phyloP scores from a whole-genome alignment of 2,797 vertebrate genomes.

The Sebastes alutus region DNA sequence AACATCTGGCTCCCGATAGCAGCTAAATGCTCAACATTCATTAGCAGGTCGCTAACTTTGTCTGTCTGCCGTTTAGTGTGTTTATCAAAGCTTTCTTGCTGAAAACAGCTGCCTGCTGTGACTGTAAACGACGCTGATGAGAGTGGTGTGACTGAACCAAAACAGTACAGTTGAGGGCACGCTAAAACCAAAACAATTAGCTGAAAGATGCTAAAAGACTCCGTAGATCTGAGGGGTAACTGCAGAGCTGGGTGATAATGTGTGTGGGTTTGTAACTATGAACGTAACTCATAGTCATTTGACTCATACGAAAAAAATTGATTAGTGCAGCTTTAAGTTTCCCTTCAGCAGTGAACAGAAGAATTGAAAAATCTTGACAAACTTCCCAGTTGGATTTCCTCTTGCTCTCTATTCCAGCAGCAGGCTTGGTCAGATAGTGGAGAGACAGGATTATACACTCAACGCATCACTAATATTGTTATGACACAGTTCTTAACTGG shows the following conservation, averaged over 20 bases:
- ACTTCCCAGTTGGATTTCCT: conserved; percentile 51
- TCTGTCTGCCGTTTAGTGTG: not conserved
- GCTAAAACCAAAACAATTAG: not conserved
- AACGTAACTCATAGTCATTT: not conserved
- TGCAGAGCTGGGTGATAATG: not conserved
- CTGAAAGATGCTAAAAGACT: not conserved
- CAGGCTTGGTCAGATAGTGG: conserved; percentile 59
- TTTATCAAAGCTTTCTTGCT: not conserved
- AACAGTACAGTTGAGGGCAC: not conserved
- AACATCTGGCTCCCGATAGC: not conserved
- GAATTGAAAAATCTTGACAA: conserved; percentile 45
- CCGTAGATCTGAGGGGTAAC: not conserved
- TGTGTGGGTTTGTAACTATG: not conserved
- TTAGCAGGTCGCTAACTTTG: not conserved
- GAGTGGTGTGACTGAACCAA: not conserved
- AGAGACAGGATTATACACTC: conserved; percentile 73
- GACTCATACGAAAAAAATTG: not conserved
- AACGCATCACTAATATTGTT: conserved; percentile 72
- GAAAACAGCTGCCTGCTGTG: not conserved
- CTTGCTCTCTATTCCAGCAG: conserved; percentile 48
- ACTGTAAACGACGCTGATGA: not conserved
- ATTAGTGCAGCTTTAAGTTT: not conserved
- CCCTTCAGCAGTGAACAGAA: not conserved
- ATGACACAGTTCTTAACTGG: conserved; percentile 72
- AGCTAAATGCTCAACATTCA: not conserved